Conservation (phyloP, 2,797 vertebrate species). For the Pelobates cultripes region DNA sequence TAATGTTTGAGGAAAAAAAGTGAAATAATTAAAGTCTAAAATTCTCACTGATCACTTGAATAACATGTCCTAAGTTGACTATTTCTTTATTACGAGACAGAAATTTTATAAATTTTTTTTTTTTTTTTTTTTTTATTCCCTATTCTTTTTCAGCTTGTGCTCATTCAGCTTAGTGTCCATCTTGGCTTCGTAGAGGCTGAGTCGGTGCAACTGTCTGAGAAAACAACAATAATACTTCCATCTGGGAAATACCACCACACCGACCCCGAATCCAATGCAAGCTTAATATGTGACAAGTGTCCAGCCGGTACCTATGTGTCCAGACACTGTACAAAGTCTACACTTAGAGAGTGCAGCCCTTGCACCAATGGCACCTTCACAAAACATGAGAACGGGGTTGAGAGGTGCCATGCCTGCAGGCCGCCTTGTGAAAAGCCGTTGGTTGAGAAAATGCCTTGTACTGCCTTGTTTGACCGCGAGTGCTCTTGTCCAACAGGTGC, state of each 20-base stretch:
- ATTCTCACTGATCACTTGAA: too few species aligned
- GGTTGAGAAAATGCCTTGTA: conserved; percentile 82
- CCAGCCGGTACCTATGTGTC: conserved; percentile 92
- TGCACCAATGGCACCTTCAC: conserved; percentile 87
- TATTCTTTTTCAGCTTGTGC: conserved; percentile 81
- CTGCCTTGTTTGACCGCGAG: conserved; percentile 82
- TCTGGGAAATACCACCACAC: conserved; percentile 82
- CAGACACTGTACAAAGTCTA: conserved; percentile 80
- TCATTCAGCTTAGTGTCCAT: conserved; percentile 60
- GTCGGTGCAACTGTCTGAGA: conserved; percentile 69
- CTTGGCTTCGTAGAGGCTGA: conserved; percentile 70
- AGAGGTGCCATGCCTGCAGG: conserved; percentile 87
- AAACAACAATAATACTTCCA: conserved; percentile 72
- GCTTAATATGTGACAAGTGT: conserved; percentile 90
- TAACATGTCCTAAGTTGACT: too few species aligned
- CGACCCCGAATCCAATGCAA: conserved; percentile 77
- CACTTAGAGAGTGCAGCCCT: conserved; percentile 85
- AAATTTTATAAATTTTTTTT: too few species aligned
- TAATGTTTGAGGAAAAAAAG: too few species aligned
- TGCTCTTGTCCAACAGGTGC: conserved; percentile 84
- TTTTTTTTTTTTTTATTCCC: too few species aligned
- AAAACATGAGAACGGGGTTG: conserved; percentile 86
- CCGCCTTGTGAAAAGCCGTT: conserved; percentile 78
- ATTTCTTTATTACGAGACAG: too few species aligned
- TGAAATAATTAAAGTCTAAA: too few species aligned